Percentiles rank a stretch among this genome's conserved stretches.
Evolutionary conservation across 2,113 vertebrate genomes (phyloP).

Genomic region (Prunella fulvescens): DNA sequence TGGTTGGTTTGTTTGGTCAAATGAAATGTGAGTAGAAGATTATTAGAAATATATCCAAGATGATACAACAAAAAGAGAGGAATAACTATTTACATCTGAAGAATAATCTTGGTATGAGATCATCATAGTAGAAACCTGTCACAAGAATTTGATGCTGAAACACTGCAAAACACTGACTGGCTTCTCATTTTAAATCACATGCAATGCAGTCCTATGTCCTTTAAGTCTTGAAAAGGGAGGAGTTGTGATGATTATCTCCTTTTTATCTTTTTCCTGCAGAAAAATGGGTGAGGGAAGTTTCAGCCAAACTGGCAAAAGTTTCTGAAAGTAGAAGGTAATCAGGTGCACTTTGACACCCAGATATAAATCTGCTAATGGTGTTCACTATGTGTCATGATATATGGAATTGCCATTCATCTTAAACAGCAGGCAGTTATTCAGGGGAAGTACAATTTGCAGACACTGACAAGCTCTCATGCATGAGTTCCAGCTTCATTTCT

Average conservation of each 20-base stretch:
- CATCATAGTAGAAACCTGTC: not conserved
- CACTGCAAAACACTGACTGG: not conserved
- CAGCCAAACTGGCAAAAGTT: slow-evolving; percentile 1
- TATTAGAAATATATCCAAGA: not conserved
- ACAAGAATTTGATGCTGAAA: not conserved
- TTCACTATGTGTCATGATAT: slow-evolving; percentile 50
- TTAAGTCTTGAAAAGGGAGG: not conserved
- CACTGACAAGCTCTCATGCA: slow-evolving; percentile 44
- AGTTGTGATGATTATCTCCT: not conserved
- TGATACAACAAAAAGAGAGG: not conserved
- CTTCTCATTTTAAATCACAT: not conserved
- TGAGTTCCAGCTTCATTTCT: slow-evolving; percentile 54
- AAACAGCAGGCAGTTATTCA: slow-evolving; percentile 56
- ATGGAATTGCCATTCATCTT: slow-evolving; percentile 59
- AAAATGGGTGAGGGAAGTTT: slow-evolving; percentile 3
- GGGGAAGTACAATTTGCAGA: slow-evolving; percentile 51
- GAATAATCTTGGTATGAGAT: not conserved
- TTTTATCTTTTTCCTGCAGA: not conserved
- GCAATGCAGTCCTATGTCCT: not conserved
- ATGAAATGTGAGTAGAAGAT: not conserved
- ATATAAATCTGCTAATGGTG: slow-evolving; percentile 48
- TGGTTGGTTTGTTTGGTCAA: not conserved
- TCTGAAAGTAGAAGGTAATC: slow-evolving; percentile 21
- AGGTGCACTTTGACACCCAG: slow-evolving; percentile 7
- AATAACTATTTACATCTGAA: not conserved